Evolutionary conservation across 2,113 vertebrate species (phyloP).

Genomic region (Seriola quinqueradiata): DNA sequence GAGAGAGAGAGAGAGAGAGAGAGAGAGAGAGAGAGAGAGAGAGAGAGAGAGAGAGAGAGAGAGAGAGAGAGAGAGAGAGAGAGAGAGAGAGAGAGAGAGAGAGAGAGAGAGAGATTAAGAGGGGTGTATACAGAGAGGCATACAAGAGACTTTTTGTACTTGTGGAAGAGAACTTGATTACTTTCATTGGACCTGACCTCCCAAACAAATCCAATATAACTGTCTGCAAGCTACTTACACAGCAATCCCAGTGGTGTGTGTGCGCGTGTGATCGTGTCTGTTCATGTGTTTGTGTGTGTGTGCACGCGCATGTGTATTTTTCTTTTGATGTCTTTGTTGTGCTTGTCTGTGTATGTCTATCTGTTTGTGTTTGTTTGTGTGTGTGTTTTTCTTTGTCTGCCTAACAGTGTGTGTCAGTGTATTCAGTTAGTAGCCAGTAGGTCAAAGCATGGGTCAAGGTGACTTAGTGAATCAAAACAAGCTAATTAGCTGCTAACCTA

Average conservation of each 20-base stretch:
- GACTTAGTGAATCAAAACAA: conserved; percentile 78
- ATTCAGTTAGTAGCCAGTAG: conserved; percentile 56
- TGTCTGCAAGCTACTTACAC: conserved; percentile 63
- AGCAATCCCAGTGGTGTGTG: conserved; percentile 41
- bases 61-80: too few species aligned
- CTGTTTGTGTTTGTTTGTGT: background rate
- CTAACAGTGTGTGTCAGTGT: conserved; percentile 48
- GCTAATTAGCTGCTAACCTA: conserved; percentile 76
- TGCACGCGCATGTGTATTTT: conserved; percentile 3
- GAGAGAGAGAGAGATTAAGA: background rate
- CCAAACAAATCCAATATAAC: conserved; percentile 73
- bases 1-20: background rate
- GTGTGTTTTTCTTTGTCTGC: conserved; percentile 13
- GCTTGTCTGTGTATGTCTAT: background rate
- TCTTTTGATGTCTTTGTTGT: conserved; percentile 15
- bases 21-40: too few species aligned
- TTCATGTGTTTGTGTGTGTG: background rate
- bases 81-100: too few species aligned
- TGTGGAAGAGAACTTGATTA: conserved; percentile 67
- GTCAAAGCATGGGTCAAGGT: conserved; percentile 73
- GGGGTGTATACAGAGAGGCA: background rate
- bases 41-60: too few species aligned
- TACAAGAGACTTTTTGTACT: conserved; percentile 44
- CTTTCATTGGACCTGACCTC: conserved; percentile 62
- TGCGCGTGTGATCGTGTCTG: background rate